Evolutionary conservation across 2,797 vertebrate genomes (phyloP).

Genomic region (Gymnothorax reevesii): DNA sequence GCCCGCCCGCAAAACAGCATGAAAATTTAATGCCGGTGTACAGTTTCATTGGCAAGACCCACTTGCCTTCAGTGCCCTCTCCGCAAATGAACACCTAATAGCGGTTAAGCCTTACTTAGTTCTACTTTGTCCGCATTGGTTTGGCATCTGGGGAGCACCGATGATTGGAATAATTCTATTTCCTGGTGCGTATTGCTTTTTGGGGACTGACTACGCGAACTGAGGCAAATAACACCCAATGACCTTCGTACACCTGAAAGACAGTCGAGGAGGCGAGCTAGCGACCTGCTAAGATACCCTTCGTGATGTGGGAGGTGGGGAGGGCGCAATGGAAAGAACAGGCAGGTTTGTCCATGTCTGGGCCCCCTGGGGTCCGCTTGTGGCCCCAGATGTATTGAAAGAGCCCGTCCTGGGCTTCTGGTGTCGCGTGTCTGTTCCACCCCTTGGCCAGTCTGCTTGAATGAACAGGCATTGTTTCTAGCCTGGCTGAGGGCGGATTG

Average conservation of each 20-base stretch:
- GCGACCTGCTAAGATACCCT: neutral
- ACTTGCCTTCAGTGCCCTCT: neutral
- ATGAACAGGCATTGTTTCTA: constrained; percentile 30
- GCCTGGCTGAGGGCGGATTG: neutral
- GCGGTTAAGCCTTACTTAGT: neutral
- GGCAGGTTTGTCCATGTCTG: neutral
- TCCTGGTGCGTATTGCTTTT: no score
- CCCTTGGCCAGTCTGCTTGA: neutral
- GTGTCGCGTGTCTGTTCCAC: constrained; percentile 7
- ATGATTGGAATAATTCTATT: neutral
- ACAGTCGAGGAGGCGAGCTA: neutral
- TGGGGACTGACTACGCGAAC: no score
- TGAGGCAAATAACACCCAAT: no score
- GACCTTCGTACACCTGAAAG: neutral
- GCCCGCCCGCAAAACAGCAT: neutral
- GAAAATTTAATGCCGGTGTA: neutral
- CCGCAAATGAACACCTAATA: neutral
- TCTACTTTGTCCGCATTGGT: neutral
- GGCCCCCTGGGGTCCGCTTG: neutral
- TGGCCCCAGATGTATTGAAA: constrained; percentile 1
- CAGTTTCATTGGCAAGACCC: neutral
- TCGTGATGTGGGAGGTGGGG: no score
- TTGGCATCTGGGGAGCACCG: neutral
- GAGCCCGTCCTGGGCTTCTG: neutral
- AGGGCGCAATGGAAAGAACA: neutral